phyloP scores from a whole-genome alignment of 2,113 vertebrate genomes.

The Oreochromis spilurus region DNA sequence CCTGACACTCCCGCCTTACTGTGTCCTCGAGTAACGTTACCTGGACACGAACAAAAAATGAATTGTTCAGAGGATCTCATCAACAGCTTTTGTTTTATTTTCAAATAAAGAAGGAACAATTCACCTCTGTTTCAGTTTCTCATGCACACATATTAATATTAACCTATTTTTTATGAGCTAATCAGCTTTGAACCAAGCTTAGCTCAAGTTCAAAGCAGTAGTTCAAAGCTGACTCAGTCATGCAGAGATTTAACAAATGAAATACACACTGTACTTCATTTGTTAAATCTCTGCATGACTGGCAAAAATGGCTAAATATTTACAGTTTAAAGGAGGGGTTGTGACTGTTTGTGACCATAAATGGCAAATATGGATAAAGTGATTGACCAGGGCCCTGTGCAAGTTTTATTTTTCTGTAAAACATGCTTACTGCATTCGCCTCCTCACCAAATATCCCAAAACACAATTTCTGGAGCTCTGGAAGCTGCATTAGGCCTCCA shows the following conservation, averaged over 20 bases:
- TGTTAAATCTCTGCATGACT: background rate
- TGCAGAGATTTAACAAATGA: background rate
- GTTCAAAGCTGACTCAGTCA: background rate
- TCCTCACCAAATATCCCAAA: background rate
- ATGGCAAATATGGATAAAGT: background rate
- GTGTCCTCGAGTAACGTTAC: slow-evolving; percentile 84
- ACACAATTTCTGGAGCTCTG: background rate
- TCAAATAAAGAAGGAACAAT: background rate
- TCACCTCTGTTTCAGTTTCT: background rate
- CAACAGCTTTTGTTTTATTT: background rate
- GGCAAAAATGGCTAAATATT: background rate
- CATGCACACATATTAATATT: background rate
- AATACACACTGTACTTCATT: background rate
- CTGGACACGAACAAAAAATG: slow-evolving; percentile 53
- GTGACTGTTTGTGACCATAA: background rate
- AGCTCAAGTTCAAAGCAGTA: background rate
- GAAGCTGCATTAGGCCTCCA: background rate
- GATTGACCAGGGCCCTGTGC: background rate
- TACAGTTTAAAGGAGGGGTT: background rate
- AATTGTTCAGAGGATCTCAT: background rate
- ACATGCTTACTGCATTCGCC: background rate
- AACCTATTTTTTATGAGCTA: background rate
- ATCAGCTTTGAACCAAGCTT: background rate
- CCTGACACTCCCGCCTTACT: slow-evolving; percentile 85
- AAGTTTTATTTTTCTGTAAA: background rate